Evolutionary conservation across 2,797 vertebrate genomes (phyloP), one percentile per base, ranked within the genome.

Genomic region (Neopelma chrysocephalum): DNA sequence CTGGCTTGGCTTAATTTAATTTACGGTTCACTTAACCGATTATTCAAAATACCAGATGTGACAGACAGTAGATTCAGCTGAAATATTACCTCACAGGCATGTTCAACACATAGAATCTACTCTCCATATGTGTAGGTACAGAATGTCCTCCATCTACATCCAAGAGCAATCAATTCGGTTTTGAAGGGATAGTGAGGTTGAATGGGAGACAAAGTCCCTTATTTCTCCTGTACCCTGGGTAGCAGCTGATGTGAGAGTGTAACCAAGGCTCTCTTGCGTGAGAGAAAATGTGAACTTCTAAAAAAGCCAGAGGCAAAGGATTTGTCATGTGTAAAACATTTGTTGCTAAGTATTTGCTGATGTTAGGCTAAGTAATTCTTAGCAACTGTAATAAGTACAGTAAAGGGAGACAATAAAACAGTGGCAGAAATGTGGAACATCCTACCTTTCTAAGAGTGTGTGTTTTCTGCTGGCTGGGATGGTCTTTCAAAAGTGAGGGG

Each of bases 1-100:
- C 88, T 82, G 76, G 36, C 58, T 88, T 95, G 95, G 92, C 92
- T 94, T 96, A 95, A 97, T 97, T 96, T 96, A 89, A 97, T 92
- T 96, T 94, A 62, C 6, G 15, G 82, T 94, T 96, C 95, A 93
- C 94, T 97, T 96, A 90, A 64, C 14, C 6, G 60, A 94, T 96
- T 95, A 97, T 96, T 96, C 94, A 92, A 93, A 97, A 92, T 86
- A 56, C 90, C 92, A 86, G 82, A 51, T 79, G 92, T 94, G 94
- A 81, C 48, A 57, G 89, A 82, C 51, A 53, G 75, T 90, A 81
- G 82, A 38, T 96, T 72, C 40, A 26, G 93, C 75, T 82, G 88
- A 87, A 85, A 42, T 92, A 85, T 56, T 84, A 85, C 81, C 79
- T 89, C 83, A 57, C 38, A 40, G 77, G 64, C 38, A 43, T 17